Conservation (phyloP, 2,113 vertebrate genomes). For the Hemiscyllium ocellatum region DNA sequence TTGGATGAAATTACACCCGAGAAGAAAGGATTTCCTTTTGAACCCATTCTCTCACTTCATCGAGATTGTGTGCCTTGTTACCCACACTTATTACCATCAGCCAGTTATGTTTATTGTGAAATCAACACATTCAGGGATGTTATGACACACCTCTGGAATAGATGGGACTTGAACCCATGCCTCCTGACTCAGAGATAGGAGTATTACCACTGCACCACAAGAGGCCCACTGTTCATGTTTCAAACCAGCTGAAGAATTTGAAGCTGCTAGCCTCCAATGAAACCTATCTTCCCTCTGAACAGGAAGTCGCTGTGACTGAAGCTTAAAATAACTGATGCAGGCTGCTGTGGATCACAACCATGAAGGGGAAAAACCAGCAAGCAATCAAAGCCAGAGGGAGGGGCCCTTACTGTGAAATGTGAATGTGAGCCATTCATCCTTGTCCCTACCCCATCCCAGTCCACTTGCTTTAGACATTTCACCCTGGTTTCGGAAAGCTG, state of each 20-base stretch:
- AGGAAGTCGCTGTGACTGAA: neutral
- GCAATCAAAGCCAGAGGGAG: neutral
- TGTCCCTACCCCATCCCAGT: neutral
- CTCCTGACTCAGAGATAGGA: too few species aligned
- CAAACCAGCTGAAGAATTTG: neutral
- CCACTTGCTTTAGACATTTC: neutral
- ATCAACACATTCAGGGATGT: too few species aligned
- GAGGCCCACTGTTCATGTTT: too few species aligned
- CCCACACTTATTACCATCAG: neutral
- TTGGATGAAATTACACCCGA: neutral
- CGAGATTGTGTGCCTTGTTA: neutral
- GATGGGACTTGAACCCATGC: too few species aligned
- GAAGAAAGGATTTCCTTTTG: neutral
- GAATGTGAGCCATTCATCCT: neutral
- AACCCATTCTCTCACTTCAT: neutral
- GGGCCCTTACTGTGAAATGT: neutral
- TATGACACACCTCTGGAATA: too few species aligned
- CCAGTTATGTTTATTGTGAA: neutral
- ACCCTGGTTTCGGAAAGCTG: neutral
- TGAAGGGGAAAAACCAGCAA: neutral
- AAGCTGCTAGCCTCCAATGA: neutral
- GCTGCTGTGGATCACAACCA: neutral
- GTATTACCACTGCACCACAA: too few species aligned
- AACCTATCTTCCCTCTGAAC: neutral
- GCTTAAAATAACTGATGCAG: neutral